Conservation (phyloP, 2,113 vertebrate genomes). For the Mobula birostris region DNA sequence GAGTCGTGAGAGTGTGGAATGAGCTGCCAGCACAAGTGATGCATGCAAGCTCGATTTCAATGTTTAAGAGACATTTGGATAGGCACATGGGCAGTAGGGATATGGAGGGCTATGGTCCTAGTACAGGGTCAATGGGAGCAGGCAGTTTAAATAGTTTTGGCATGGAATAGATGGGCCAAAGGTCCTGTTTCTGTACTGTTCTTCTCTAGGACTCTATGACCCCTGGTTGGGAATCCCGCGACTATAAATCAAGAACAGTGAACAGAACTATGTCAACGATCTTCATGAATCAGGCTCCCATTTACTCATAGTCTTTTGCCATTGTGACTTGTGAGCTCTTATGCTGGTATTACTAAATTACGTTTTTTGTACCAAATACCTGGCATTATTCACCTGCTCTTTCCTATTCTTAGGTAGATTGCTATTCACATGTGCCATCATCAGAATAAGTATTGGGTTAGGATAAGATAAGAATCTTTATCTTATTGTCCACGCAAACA, state of each 20-base stretch:
- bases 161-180: too few relatives aligned
- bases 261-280: background rate
- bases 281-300: background rate
- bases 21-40: too few relatives aligned
- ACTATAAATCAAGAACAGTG: background rate
- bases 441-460: background rate
- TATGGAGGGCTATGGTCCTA: too few relatives aligned
- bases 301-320: background rate
- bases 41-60: too few relatives aligned
- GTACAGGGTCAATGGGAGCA: too few relatives aligned
- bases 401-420: background rate
- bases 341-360: background rate
- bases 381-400: background rate
- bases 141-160: too few relatives aligned
- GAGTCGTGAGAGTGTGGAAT: too few relatives aligned
- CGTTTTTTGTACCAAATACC: background rate
- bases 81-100: too few relatives aligned
- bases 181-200: too few relatives aligned
- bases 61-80: too few relatives aligned
- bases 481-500: background rate
- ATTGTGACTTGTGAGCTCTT: background rate
- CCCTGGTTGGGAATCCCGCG: too few relatives aligned
- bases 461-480: background rate
- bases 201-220: too few relatives aligned
- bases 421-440: background rate